A percentile compares a stretch with the other conserved stretches of the same genome.
Evolutionary conservation across 2,113 vertebrate species (phyloP).

Genomic region (Proteles cristata): DNA sequence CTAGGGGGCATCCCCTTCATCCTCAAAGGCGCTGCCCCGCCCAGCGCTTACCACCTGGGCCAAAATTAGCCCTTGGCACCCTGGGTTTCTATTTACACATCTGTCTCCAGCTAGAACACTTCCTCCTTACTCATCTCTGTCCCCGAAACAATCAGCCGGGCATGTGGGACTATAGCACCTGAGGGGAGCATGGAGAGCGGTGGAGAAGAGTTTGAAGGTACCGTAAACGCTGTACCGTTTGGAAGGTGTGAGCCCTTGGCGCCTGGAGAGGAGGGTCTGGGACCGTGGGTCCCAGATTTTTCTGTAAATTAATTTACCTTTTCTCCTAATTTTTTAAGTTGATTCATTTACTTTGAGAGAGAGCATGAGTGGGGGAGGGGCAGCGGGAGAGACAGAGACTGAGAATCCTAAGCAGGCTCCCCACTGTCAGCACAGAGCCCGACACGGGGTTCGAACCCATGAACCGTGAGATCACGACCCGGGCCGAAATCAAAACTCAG

Average conservation of each 20-base stretch:
- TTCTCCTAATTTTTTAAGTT: background rate
- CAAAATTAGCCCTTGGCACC: background rate
- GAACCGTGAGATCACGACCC: too few relatives aligned
- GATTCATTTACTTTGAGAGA: too few relatives aligned
- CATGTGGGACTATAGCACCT: rapidly evolving
- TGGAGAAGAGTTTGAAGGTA: rapidly evolving
- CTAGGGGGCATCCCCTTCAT: background rate
- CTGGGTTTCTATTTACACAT: background rate
- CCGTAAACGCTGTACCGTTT: rapidly evolving
- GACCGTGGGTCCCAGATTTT: background rate
- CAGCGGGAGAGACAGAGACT: too few relatives aligned
- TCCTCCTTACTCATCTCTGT: background rate
- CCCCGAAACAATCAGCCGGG: background rate
- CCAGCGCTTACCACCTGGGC: background rate
- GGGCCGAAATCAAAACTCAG: too few relatives aligned
- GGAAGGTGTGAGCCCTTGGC: background rate
- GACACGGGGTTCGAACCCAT: too few relatives aligned
- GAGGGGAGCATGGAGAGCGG: rapidly evolving
- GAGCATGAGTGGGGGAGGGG: too few relatives aligned
- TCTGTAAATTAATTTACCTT: background rate
- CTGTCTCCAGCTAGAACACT: background rate
- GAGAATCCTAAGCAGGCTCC: too few relatives aligned
- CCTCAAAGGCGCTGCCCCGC: background rate
- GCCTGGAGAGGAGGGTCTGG: background rate
- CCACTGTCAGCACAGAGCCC: too few relatives aligned